Evolutionary conservation across 2,113 vertebrate species (phyloP), one percentile per base, ranked within the genome.

Genomic region (Zapus hudsonius): DNA sequence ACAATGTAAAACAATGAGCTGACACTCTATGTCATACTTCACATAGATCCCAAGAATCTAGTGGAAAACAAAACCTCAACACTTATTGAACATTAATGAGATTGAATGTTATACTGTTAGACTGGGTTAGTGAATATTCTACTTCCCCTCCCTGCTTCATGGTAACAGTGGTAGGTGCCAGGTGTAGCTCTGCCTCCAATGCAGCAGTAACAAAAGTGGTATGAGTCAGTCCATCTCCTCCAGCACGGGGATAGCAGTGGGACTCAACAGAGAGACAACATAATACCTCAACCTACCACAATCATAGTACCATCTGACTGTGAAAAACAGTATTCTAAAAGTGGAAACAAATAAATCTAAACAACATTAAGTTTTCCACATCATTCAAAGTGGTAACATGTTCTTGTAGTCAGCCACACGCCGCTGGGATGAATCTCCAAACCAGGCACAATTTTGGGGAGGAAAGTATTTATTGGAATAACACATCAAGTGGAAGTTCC

Each of bases 151-250:
- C 20, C 61, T 69, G 19, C 33, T 89, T 36, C 52, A 61, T 8
- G 52, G 17, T n/a, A n/a, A 47, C 86, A 31, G 82, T 66, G 87
- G 47, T 52, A 86, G 47, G 36, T n/a, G 31, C 52, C 31, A 36
- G 66, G 16, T 85, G 31, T 20, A 94, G 12, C 44, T 83, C 61
- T 76, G 38, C 17, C 38, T 3, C 27, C 3, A 31, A 9, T 33
- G 61, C 25, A 81, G 6, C 23, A 88, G 22, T 29, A 95, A 85
- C 29, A 94, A 81, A 47, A 94, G 27, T 36, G 86, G 1, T 86
- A 38, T 86, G 84, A 88, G 23, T 92, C 40, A 85, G 25, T 2
- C 7, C 78, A 52, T 67, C 70, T 64, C 17, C 40, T 15, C 5
- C 13, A 59, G 29, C 16, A 22, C 23, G 25, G 29, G 23, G 69